Base-by-base conservation (phyloP, 2,888 invertebrate species). In the Ormia ochracea region DNA sequence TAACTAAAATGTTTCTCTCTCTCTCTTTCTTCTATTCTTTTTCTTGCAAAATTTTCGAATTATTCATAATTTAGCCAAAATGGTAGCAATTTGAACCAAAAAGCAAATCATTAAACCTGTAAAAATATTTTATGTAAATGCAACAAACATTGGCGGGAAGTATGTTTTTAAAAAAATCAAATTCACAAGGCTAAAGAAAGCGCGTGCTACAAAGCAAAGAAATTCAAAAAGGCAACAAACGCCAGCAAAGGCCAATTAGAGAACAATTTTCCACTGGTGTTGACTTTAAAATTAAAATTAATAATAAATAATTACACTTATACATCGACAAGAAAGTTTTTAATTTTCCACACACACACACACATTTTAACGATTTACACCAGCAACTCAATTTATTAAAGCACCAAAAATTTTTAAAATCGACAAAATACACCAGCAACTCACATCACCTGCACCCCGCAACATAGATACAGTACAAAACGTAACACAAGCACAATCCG, bases 381-480 rank as follows among this genome's bases (percentile, higher is more conserved):
- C 19, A 43, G 14, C 21, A 36, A 50, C 3, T 5, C n/a, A 58
- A 48, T 3, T 58, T 36, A 31, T 23, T 50, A 75, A 59, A 65
- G 68, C 81, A 81, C 78, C n/a, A 65, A 82, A 79, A 38, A 83
- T 81, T 78, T 79, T 82, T 21, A 82, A 81, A 83, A 75, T 80
- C 50, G 81, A 82, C 75, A 81, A 82, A 82, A 72, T 82, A 45
- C 81, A 82, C 75, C 78, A 82, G 75, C 74, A 78, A 68, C 75
- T 72, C 3, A 81, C 66, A 77, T 75, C 79, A 48, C 77, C 74
- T n/a, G 77, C 63, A 80, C 78, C 81, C 70, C 74, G 66, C 70
- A 54, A 6, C 63, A 81, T 81, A 74, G 65, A 78, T 4, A 78
- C 31, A n/a, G 61, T 28, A 61, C n/a, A 31, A 41, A 52, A 33